Evolutionary conservation across 2,888 invertebrate species (phyloP).

Genomic region (Smittia aterrima): DNA sequence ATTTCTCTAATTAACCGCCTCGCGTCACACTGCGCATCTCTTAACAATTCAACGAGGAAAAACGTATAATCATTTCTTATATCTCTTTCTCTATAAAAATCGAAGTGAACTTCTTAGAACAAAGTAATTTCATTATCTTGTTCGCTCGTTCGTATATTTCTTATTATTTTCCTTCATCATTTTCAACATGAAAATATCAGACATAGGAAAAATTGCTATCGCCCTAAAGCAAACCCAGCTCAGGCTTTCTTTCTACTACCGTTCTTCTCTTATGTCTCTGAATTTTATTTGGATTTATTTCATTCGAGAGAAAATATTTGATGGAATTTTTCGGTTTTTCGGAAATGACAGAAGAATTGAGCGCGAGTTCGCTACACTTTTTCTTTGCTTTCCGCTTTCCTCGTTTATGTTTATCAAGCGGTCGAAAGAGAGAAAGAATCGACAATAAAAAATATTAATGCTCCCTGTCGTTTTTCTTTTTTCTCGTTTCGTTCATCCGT

Average conservation of each 20-base stretch:
- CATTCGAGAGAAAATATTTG: background rate
- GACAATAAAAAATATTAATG: conserved; percentile 41
- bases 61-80: conserved; percentile 34
- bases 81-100: conserved; percentile 32
- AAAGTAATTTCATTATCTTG: conserved; percentile 42
- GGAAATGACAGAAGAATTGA: conserved; percentile 26
- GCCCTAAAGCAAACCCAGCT: conserved; percentile 27
- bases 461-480: conserved; percentile 33
- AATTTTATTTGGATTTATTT: background rate
- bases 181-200: background rate
- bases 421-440: conserved; percentile 40
- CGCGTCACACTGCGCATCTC: conserved; percentile 37
- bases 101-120: conserved; percentile 41
- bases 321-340: conserved; percentile 2
- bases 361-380: too few species aligned
- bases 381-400: conserved; percentile 13
- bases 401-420: conserved; percentile 37
- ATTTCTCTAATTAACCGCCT: background rate
- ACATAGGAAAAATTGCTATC: conserved; percentile 29
- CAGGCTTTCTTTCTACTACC: conserved; percentile 18
- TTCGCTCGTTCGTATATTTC: conserved; percentile 34
- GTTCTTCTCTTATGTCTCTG: background rate
- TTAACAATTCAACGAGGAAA: background rate
- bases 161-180: background rate
- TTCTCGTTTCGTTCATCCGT: background rate